Evolutionary conservation across 2,113 vertebrate species (phyloP), one percentile per base, ranked within the genome.

Genomic region (Tringa solitaria): DNA sequence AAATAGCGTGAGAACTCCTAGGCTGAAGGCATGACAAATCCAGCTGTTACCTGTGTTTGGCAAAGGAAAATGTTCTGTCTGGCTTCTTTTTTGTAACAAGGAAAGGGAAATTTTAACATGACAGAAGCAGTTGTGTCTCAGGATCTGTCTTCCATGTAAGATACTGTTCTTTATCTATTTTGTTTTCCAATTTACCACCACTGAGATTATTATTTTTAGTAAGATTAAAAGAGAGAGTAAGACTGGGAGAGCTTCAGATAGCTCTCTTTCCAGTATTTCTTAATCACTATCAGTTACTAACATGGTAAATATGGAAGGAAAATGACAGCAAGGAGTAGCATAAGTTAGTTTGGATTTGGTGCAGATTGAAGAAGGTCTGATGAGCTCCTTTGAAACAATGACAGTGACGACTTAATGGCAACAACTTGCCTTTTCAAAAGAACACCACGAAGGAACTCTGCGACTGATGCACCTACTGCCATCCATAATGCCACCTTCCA

Each of bases 401-500:
- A 33, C 8, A 61, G 18, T 12, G 41, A 28, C 4, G n/a, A 28
- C 7, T 45, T 59, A 20, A 17, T 45, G 48, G 56, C 30, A 81
- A 24, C n/a, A 74, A 7, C 26, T 54, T 91, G 19, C 17, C 16
- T 79, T 76, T 90, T 50, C 50, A 46, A 51, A 64, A n/a, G 32
- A 81, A 33, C 28, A 61, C 18, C 12, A 20, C 9, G 22, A 86
- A 73, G 72, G 28, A 33, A 73, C n/a, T 46, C 24, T 50, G 67
- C 0, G 1, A 70, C 81, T 43, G 7, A 4, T 35, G 8, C 24
- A 77, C 14, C 10, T 35, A 4, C 33, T 80, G 39, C 30, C 9
- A 2, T 50, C 63, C 2, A 0, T 45, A 41, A 14, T 27, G 68
- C 1, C 1, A 11, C 22, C 56, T 83, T 50, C 61, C 11, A n/a